A percentile compares a stretch with the other conserved stretches of the same genome.
Evolutionary conservation across 2,888 invertebrate species (phyloP).

Genomic region (Hirtodrosophila trivittata): DNA sequence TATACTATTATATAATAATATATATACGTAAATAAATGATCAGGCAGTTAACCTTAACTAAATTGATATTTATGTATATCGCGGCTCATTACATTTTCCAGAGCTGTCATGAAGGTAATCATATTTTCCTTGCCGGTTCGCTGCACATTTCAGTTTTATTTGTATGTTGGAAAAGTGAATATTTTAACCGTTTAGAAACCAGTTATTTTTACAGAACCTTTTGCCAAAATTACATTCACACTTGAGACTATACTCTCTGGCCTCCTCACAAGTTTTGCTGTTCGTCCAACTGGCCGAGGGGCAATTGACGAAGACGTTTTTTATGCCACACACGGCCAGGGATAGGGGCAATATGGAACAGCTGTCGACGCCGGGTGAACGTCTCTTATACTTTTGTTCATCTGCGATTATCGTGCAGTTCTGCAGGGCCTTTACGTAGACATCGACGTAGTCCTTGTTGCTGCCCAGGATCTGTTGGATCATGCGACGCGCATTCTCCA

Average conservation of each 20-base stretch:
- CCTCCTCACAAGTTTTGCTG: slow-evolving; percentile 42
- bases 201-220: slow-evolving; percentile 10
- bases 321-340: slow-evolving; percentile 38
- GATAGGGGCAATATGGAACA: slow-evolving; percentile 46
- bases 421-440: slow-evolving; percentile 40
- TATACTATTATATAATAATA: too few relatives aligned
- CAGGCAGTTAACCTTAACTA: too few relatives aligned
- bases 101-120: too few relatives aligned
- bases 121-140: too few relatives aligned
- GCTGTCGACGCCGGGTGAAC: background rate
- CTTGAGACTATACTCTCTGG: slow-evolving; percentile 28
- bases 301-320: slow-evolving; percentile 44
- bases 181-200: background rate
- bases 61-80: too few relatives aligned
- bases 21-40: too few relatives aligned
- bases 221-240: slow-evolving; percentile 28
- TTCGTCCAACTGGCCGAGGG: slow-evolving; percentile 53
- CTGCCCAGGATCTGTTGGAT: slow-evolving; percentile 28
- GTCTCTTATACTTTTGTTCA: slow-evolving; percentile 2
- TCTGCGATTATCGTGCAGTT: slow-evolving; percentile 33
- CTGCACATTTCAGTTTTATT: background rate
- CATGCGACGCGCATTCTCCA: slow-evolving; percentile 35
- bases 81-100: too few relatives aligned
- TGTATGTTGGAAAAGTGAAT: background rate
- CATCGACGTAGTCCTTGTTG: slow-evolving; percentile 37